phyloP scores from a whole-genome alignment of 2,888 invertebrate genomes.

The Perizoma affinitatum region DNA sequence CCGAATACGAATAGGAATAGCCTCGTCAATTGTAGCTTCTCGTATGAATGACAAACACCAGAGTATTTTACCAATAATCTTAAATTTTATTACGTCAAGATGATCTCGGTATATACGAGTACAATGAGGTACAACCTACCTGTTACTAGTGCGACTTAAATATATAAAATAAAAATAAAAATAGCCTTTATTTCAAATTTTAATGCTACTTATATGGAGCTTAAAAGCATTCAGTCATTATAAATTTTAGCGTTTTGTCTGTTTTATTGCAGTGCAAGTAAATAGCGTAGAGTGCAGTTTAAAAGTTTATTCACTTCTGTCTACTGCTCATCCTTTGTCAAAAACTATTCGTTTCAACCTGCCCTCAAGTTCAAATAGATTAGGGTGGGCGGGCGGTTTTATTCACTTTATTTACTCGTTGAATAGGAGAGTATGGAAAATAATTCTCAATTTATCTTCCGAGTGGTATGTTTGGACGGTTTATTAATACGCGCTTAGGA shows the following conservation, averaged over 20 bases:
- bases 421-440: conserved; percentile 36
- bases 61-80: too few species aligned
- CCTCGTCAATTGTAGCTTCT: too few species aligned
- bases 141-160: too few species aligned
- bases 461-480: conserved; percentile 36
- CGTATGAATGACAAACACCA: too few species aligned
- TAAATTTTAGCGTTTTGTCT: conserved; percentile 9
- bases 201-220: too few species aligned
- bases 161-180: too few species aligned
- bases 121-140: too few species aligned
- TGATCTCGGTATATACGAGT: too few species aligned
- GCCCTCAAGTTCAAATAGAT: conserved; percentile 21
- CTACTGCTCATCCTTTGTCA: conserved; percentile 11
- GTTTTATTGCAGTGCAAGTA: conserved; percentile 7
- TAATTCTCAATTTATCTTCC: conserved; percentile 40
- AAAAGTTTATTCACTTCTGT: conserved; percentile 13
- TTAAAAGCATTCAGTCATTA: conserved; percentile 11
- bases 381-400: conserved; percentile 13
- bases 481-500: conserved; percentile 19
- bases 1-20: too few species aligned
- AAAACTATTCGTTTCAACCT: conserved; percentile 14
- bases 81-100: too few species aligned
- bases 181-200: too few species aligned
- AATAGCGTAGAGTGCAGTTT: conserved; percentile 9
- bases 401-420: conserved; percentile 22